Evolutionary conservation across 1,140 invertebrate genomes (phyloP), one percentile per base, ranked within the genome.

Genomic region (Atta cephalotes): DNA sequence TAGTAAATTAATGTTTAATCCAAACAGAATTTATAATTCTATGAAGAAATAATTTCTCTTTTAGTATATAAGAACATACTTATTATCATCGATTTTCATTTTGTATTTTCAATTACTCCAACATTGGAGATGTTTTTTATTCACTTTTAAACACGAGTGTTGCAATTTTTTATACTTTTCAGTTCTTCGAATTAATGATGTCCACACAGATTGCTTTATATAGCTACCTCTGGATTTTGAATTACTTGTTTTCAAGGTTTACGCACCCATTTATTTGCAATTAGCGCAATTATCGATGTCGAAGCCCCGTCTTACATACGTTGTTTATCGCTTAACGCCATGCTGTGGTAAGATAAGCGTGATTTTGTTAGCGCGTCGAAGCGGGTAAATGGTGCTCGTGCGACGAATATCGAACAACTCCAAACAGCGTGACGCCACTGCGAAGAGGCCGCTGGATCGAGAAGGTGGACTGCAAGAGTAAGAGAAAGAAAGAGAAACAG

Each of bases 331-430:
- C 56, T 77, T 71, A 51, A 35, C 68, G 58, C 51, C 45, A 35
- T 14, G 65, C 31, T n/a, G 66, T 10, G 39, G 72, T 60, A 82
- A 72, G 78, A 76, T 79, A 66, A 87, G 74, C 78, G 72, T 77
- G 79, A 89, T 72, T 70, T 76, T 62, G 88, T 70, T 86, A 82
- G 62, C 79, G 85, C 86, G 66, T 76, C 63, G 12, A 62, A 81
- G 88, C 88, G 82, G 56, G 39, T 82, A 80, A 87, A 77, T 72
- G 49, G 79, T 72, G 72, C 68, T 77, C 58, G 74, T 65, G 89
- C 89, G 86, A 88, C 89, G 81, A 88, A 86, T 90, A 90, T 85
- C 88, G 89, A 90, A 89, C 88, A 72, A 81, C 63, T 87, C 56
- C 85, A 65, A 87, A 79, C 86, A 87, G 80, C 80, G 70, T 62